Evolutionary conservation across 2,888 invertebrate genomes (phyloP), one percentile per base, ranked within the genome.

Genomic region (Conus canariensis): DNA sequence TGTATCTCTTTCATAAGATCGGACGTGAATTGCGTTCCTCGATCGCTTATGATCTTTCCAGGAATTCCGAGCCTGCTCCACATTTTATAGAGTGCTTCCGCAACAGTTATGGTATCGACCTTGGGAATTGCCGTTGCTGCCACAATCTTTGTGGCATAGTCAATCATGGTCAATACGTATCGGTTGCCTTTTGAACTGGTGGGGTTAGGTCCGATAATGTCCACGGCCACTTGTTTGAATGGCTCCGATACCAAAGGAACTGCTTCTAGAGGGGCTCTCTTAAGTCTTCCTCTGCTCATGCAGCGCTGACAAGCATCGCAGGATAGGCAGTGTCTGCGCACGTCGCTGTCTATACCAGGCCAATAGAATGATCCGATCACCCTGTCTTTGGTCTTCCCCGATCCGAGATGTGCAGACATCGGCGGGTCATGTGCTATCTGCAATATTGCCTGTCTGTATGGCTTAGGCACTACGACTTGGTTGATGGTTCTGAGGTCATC

Each of bases 61-160:
- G 93, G 93, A 8, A 92, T 14, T 14, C 93, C 92, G 10, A 92
- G 86, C 30, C 92, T 59, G 16, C 85, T 88, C 87, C 90, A 93
- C 56, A 93, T 91, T 25, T 91, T 90, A 8, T 93, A 60, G 87
- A 87, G 22, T 5, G 30, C 67, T 22, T 87, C 87, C 19, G 87
- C 87, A 1, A 87, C 87, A 16, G 87, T 58, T 83, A 90, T 93
- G 16, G 92, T 89, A 25, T 93, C 92, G 70, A 93, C 93, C 7
- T 16, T 83, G 19, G 7, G 14, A 8, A 83, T 8, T 45, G 83
- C 56, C 7, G 19, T 56, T 7, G 85, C 59, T 59, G 59, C 85
- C 5, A 59, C 45, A 25, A 59, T 59, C n/a, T 16, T 58, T 19
- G 85, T 85, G 59, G 85, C 58, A n/a, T 85, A 85, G 14, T 85